Evolutionary conservation across 1,140 invertebrate genomes (phyloP).

Genomic region (Cryptotermes secundus): DNA sequence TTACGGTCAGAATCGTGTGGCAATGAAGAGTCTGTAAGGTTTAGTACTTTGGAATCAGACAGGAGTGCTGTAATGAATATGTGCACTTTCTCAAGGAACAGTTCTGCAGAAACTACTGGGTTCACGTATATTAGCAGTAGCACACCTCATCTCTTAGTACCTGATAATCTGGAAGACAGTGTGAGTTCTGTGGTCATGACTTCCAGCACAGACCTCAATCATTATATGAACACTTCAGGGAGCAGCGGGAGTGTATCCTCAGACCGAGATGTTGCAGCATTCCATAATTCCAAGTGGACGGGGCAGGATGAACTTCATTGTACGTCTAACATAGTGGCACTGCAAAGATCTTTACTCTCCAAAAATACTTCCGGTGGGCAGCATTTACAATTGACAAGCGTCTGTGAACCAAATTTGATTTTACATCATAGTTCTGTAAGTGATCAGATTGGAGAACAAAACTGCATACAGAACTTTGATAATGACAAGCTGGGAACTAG

Average conservation of each 20-base stretch:
- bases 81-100: neutral
- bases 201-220: conserved; percentile 42
- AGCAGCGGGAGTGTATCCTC: conserved; percentile 31
- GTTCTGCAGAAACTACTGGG: neutral
- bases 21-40: neutral
- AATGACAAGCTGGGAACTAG: neutral
- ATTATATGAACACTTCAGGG: conserved; percentile 40
- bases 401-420: neutral
- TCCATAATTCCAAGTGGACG: neutral
- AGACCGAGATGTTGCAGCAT: conserved; percentile 18
- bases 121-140: neutral
- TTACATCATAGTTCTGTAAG: neutral
- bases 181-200: conserved; percentile 41
- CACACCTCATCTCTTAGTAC: neutral
- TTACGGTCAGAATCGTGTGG: neutral
- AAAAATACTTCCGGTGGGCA: neutral
- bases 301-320: neutral
- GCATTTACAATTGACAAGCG: neutral
- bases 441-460: neutral
- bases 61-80: neutral
- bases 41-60: neutral
- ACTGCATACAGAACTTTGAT: neutral
- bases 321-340: neutral
- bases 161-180: neutral
- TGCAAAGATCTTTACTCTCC: neutral